Evolutionary conservation across 92 coral and sea anemone species (phyloP).

Genomic region (Parazoanthus swiftii): DNA sequence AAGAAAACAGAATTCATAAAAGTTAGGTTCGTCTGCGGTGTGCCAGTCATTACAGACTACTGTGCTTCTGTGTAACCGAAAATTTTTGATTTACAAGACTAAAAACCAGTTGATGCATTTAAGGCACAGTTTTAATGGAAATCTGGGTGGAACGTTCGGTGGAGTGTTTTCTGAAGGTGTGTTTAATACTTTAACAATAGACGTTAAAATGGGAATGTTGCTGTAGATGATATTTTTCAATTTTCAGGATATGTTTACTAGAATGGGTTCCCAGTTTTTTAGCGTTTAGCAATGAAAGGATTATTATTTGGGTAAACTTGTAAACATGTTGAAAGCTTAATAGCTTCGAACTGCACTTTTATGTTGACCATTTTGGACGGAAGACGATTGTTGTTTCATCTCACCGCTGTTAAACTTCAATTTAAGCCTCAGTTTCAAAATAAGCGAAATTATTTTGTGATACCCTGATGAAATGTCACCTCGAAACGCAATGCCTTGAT

Average conservation of each 20-base stretch:
- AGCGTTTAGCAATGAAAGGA: neutral
- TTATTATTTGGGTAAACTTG: neutral
- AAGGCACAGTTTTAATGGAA: conserved; percentile 21
- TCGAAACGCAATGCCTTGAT: neutral
- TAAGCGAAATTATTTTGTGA: neutral
- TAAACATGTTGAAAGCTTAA: no score
- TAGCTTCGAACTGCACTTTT: no score
- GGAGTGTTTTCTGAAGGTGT: conserved; percentile 31
- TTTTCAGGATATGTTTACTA: no score
- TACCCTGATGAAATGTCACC: neutral
- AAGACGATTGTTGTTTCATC: neutral
- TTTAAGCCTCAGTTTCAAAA: neutral
- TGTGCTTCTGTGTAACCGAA: neutral
- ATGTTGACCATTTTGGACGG: no score
- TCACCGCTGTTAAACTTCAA: neutral
- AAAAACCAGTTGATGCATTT: neutral
- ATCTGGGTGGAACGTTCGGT: conserved; percentile 40
- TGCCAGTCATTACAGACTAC: neutral
- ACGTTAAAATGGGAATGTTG: neutral
- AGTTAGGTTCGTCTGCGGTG: neutral
- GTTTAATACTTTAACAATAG: neutral
- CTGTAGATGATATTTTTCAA: neutral
- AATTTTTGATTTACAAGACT: neutral
- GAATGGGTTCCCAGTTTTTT: neutral
- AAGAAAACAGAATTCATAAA: neutral